Evolutionary conservation across 2,113 vertebrate species (phyloP).

Genomic region (Smithornis capensis): DNA sequence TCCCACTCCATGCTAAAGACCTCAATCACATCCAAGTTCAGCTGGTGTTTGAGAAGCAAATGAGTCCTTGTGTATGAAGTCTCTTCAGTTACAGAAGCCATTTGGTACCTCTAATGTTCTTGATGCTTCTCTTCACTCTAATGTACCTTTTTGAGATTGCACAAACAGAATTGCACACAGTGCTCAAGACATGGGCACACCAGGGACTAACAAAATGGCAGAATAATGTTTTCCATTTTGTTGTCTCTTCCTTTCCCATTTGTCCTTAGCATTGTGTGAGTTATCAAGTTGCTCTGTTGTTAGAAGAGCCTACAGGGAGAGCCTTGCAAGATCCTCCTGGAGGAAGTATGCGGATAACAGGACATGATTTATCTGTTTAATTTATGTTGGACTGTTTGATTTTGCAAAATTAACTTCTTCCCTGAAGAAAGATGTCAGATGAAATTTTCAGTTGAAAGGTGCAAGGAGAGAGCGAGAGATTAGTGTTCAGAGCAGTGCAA

Average conservation of each 20-base stretch:
- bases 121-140: neutral
- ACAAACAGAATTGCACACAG: neutral
- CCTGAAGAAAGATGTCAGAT: constrained; percentile 27
- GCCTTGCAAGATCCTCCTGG: neutral
- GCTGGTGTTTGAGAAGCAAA: neutral
- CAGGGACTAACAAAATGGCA: neutral
- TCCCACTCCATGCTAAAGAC: neutral
- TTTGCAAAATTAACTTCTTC: constrained; percentile 59
- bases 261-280: neutral
- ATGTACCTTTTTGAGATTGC: neutral
- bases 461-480: constrained; percentile 15
- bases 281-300: constrained; percentile 5
- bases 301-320: constrained; percentile 10
- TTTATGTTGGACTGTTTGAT: constrained; percentile 52
- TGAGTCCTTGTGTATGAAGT: neutral
- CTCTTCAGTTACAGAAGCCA: neutral
- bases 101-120: neutral
- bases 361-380: constrained; percentile 59
- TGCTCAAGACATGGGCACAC: neutral
- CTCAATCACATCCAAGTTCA: neutral
- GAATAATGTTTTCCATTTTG: constrained; percentile 50
- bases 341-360: constrained; percentile 32
- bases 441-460: constrained; percentile 37
- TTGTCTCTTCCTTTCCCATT: constrained; percentile 17
- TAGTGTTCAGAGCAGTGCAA: neutral